Conservation (phyloP, 2,888 invertebrate species). For the Punctoribates punctum region DNA sequence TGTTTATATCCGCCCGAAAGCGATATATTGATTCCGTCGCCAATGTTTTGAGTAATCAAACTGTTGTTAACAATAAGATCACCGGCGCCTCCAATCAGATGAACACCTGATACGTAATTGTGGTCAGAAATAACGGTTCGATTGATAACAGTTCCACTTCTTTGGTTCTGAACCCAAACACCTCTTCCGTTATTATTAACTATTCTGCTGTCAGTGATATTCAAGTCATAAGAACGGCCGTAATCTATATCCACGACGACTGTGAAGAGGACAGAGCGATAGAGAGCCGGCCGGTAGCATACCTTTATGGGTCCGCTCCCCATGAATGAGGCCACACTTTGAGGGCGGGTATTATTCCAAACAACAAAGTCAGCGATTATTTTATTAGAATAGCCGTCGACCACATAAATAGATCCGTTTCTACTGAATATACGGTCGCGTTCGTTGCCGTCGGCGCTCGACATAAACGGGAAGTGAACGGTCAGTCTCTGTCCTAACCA, state of each 20-base stretch:
- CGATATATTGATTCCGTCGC: conserved; percentile 92
- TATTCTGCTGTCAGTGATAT: conserved; percentile 76
- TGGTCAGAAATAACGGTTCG: conserved; percentile 78
- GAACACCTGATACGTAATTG: conserved; percentile 81
- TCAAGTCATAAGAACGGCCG: conserved; percentile 75
- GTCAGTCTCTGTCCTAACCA: conserved; percentile 71
- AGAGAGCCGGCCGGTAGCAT: conserved; percentile 69
- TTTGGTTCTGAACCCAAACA: conserved; percentile 83
- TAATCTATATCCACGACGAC: conserved; percentile 61
- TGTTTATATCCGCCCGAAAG: conserved; percentile 91
- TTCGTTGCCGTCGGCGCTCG: conserved; percentile 57
- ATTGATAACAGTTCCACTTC: conserved; percentile 81
- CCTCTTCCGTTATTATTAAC: conserved; percentile 90
- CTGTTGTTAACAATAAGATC: conserved; percentile 91
- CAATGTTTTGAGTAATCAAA: conserved; percentile 80
- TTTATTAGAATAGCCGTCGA: conserved; percentile 60
- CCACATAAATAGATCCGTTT: conserved; percentile 46
- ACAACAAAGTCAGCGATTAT: conserved; percentile 68
- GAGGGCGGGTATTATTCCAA: conserved; percentile 79
- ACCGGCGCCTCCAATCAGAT: conserved; percentile 83
- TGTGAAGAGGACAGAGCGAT: conserved; percentile 70
- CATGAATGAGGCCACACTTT: conserved; percentile 73
- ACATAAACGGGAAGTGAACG: conserved; percentile 75
- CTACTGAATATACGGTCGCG: conserved; percentile 16
- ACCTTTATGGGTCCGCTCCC: conserved; percentile 70